Conservation (phyloP, 2,888 invertebrate species). For the Lypha dubia region DNA sequence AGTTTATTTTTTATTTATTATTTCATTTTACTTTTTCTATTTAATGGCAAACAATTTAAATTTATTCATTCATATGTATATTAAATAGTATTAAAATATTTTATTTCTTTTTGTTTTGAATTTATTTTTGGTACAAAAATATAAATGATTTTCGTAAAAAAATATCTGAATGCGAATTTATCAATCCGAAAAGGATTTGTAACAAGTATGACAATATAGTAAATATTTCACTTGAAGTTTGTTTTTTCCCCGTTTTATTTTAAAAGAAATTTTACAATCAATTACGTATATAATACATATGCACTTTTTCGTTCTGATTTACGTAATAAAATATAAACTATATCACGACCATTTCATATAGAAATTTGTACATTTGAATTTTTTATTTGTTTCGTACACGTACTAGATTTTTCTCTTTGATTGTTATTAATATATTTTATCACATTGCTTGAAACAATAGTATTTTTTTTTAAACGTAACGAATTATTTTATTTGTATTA, state of each 20-base stretch:
- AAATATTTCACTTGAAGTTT: no score
- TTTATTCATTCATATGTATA: constrained; percentile 75
- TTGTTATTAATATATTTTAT: constrained; percentile 27
- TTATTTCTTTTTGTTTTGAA: constrained; percentile 46
- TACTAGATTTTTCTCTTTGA: neutral
- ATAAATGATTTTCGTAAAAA: constrained; percentile 42
- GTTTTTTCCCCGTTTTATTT: constrained; percentile 28
- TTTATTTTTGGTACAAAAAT: constrained; percentile 40
- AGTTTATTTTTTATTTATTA: constrained; percentile 48
- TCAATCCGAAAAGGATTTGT: constrained; percentile 11
- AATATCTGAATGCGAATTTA: constrained; percentile 45
- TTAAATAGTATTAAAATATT: constrained; percentile 74
- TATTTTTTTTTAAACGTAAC: constrained; percentile 26
- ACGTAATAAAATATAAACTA: constrained; percentile 72
- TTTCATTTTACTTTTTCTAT: constrained; percentile 58
- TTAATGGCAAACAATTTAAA: constrained; percentile 72
- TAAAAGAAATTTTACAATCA: constrained; percentile 56
- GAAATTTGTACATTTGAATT: constrained; percentile 39
- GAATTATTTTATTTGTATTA: constrained; percentile 31
- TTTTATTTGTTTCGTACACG: constrained; percentile 7
- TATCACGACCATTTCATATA: constrained; percentile 59
- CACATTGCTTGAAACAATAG: constrained; percentile 10
- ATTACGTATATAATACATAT: constrained; percentile 63
- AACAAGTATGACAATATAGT: neutral
- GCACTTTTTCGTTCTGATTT: constrained; percentile 59